phyloP scores from a whole-genome alignment of 2,113 vertebrate genomes.

The Myrmecobius fasciatus region DNA sequence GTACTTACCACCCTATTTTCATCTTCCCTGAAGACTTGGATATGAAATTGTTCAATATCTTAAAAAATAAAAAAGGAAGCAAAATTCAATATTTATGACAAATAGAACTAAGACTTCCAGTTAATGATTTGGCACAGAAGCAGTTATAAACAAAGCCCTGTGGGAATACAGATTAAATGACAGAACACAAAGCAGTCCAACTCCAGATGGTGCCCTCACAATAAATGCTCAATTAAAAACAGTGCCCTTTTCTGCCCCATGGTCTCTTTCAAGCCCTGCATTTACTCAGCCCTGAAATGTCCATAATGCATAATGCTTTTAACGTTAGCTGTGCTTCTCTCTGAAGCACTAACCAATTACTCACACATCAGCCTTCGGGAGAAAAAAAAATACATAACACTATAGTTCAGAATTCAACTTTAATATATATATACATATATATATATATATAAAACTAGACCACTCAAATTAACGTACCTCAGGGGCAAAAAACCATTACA shows the following conservation, averaged over 20 bases:
- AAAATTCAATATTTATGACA: constrained; percentile 40
- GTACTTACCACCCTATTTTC: constrained; percentile 91
- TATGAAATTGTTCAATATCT: constrained; percentile 94
- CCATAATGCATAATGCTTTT: background rate
- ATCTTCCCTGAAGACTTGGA: constrained; percentile 87
- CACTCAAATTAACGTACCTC: background rate
- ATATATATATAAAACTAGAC: background rate
- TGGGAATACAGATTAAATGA: constrained; percentile 40
- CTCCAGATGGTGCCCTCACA: background rate
- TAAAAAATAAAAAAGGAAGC: constrained; percentile 66
- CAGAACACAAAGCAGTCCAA: constrained; percentile 3
- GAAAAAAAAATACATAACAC: background rate
- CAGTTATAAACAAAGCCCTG: background rate
- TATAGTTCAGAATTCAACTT: too few species aligned
- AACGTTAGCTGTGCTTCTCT: background rate
- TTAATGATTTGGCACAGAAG: constrained; percentile 11
- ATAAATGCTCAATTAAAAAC: background rate
- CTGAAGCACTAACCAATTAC: background rate
- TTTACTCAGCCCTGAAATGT: background rate
- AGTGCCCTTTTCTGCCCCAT: background rate
- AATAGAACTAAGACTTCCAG: constrained; percentile 1
- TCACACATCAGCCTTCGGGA: background rate
- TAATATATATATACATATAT: too few species aligned
- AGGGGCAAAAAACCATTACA: constrained; percentile 23
- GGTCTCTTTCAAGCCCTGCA: background rate